Evolutionary conservation across 37 sponge, comb jelly and placozoan species (phyloP), one percentile per base, ranked within the genome.

Genomic region (Ianthella basta): DNA sequence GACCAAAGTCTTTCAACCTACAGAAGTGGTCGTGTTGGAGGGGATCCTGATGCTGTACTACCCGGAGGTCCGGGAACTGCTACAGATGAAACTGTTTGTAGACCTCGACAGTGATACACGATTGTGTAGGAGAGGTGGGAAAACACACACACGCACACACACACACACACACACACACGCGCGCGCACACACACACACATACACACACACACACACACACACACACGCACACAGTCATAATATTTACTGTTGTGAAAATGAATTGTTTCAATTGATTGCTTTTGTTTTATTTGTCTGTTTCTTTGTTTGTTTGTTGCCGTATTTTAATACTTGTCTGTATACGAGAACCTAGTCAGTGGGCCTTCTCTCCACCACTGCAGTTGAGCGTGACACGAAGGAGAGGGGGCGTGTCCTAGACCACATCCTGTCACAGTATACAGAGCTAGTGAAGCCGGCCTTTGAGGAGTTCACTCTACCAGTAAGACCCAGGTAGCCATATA

Each of bases 381-480:
- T 98, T 4, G 44, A 91, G 50, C 83, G 94, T 56, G 98, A 98
- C 81, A 95, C 86, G 39, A 83, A 87, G 39, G 89, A 89, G 30
- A 38, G 96, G 79, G 96, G 96, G 4, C 84, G 98, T 32, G 61
- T 78, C 15, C 61, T 97, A 38, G 94, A 94, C 24, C 80, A 82
- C 33, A 91, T 96, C 0, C 61, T 98, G 50, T 74, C 82, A 27
- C 98, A 96, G 77, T 98, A 98, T 86, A 96, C 91, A 0, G 53
- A 77, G 19, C 82, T 86, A 6, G 98, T 98, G 23, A 98, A 98
- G 82, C 98, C 98, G 56, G 94, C 96, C 15, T 98, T 98, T 87
- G 98, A 98, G 59, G 98, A 98, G 55, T 96, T 98, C 82, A 94
- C 95, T 60, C 87, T 96, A 4, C 98, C 98, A 44, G 96, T 95